Evolutionary conservation across 2,113 vertebrate species (phyloP), one percentile per base, ranked within the genome.

Genomic region (Cacatua alba): DNA sequence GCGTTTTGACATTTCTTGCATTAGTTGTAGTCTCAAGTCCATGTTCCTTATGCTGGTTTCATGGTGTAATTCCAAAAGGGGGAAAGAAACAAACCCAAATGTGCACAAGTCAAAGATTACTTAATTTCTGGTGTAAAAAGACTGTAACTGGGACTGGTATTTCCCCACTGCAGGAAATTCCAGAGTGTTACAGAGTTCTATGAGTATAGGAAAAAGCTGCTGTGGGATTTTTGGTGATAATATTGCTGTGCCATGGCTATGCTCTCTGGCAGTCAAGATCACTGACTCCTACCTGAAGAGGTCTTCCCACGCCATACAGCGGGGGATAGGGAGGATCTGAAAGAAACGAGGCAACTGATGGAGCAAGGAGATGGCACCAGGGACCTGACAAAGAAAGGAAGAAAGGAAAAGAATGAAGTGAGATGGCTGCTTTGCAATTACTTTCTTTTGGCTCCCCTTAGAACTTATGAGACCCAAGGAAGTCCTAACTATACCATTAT

Each of bases 221-320:
- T 69, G 25, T 29, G 71, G 67, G 13, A 51, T 57, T 74, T 25
- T 12, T 33, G 18, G 71, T 49, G 63, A 17, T 55, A 46, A 13
- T 25, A 60, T 25, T 13, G 0, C 57, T n/a, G 53, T 57, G 57
- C 65, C 7, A 1, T 4, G 44, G 16, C 33, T 51, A 4, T 1
- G 4, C 2, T 24, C 7, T 7, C 13, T 67, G 49, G 43, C 14
- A 69, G 14, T 5, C 21, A 44, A 1, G 44, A 37, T 52, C 69
- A 3, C 10, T 5, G 43, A 5, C 17, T 82, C 31, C 9, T 13
- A 1, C 57, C 55, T 74, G 24, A 5, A 63, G 37, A 59, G 29
- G 6, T 46, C 48, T 62, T 51, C 57, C 43, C 31, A 0, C 10
- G 43, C 60, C 1, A 0, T 13, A 18, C 37, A 53, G 44, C 0